Base-by-base conservation (phyloP, 2,797 vertebrate genomes). In the Neoniphon sammara region DNA sequence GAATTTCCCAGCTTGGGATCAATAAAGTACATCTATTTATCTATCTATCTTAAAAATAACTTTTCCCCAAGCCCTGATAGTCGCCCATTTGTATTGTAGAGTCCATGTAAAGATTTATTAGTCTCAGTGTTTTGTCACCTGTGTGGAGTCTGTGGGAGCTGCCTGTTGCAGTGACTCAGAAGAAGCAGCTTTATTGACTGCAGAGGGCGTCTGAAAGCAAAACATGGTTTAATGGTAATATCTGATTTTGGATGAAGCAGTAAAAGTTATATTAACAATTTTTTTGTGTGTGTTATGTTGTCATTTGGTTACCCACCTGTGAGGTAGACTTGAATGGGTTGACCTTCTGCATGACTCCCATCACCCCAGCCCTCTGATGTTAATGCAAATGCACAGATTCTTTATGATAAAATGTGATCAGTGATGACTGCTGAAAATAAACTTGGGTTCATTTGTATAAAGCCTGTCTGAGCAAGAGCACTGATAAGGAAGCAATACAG, bases 311-410 rank as follows among this genome's bases (percentile, higher is more conserved):
- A 27, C 25, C 25, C 57, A 90, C 87, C 82, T 91, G 87, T 9
- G 83, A 55, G 2, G 73, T 14, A 0, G 89, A 80, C 63, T 83
- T 91, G 84, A 92, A 93, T 0, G 92, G 92, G 60, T 90, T 91
- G 30, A 92, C 80, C 58, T 88, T 92, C 44, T 92, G 80, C 81
- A 92, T 84, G 0, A 83, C 83, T 46, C 87, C 90, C 87, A 85
- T 91, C 79, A 92, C 64, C 0, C 82, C 85, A 0, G 53, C 47
- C 52, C 66, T 85, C 90, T 92, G 79, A 5, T 15, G 65, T 62
- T 55, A 10, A 77, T 0, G 69, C 10, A 75, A 34, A 85, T 7
- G 66, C 39, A 62, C 39, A 42, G 39, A 42, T 12, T 42, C 39
- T 12, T 42, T 14, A 42, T 4, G 39, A 42, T 42, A 36, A 36